Conservation (phyloP, 1,140 invertebrate species). For the Bilobella aurantiaca region DNA sequence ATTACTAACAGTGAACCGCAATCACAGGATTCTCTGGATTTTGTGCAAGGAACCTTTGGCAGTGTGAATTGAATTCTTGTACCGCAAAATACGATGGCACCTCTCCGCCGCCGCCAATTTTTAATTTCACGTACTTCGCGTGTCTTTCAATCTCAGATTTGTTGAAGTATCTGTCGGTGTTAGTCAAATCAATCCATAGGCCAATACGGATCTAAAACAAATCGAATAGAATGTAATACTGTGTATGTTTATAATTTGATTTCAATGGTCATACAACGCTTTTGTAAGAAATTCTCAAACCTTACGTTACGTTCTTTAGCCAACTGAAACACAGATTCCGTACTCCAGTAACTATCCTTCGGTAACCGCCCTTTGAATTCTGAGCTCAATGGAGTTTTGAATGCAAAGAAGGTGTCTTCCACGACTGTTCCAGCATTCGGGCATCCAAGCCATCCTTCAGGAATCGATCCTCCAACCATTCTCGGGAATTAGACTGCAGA, state of each 20-base stretch:
- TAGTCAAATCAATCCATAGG: conserved; percentile 93
- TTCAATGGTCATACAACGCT: not conserved
- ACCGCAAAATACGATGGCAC: conserved; percentile 45
- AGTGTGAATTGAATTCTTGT: not conserved
- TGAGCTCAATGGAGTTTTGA: conserved; percentile 77
- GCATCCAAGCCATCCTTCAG: conserved; percentile 67
- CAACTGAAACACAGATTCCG: not conserved
- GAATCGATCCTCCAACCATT: conserved; percentile 4
- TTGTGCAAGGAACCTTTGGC: too few relatives aligned
- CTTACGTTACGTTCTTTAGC: conserved; percentile 4
- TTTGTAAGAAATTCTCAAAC: not conserved
- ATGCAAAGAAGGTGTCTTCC: conserved; percentile 71
- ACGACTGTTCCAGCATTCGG: conserved; percentile 72
- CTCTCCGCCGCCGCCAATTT: conserved; percentile 72
- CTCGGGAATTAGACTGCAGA: too few relatives aligned
- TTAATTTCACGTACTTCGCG: conserved; percentile 67
- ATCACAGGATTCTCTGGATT: conserved; percentile 50
- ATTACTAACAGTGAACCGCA: conserved; percentile 68
- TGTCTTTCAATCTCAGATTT: conserved; percentile 59
- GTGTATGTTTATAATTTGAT: not conserved
- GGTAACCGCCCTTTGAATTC: conserved; percentile 49
- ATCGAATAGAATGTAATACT: not conserved
- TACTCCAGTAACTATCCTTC: not conserved
- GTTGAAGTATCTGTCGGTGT: conserved; percentile 85
- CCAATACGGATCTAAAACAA: conserved; percentile 63